Base-by-base conservation (phyloP, 1,140 invertebrate species). In the Rhopalosiphum maidis region DNA sequence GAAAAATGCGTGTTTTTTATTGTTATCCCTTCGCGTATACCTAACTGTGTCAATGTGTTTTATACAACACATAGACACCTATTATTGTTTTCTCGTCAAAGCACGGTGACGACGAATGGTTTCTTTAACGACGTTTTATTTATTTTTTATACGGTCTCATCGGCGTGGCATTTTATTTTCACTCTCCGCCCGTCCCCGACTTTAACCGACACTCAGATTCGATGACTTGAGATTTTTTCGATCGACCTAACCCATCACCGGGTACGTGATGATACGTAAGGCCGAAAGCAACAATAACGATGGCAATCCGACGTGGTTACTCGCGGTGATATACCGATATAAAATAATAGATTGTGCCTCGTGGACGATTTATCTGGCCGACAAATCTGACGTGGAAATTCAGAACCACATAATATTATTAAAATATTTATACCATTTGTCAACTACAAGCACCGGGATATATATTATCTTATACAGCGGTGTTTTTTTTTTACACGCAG, bases 391-490 rank as follows among this genome's bases (percentile, higher is more conserved):
- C 55, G 60, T 7, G 30, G 15, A n/a, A 77, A 77, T 77, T 77
- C 30, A n/a, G 60, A n/a, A n/a, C 30, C 60, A 77, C 60, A 77
- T 77, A 77, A 35, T 77, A 77, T 77, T 77, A 77, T 77, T 77
- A 77, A 77, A 77, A 77, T 77, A 77, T 77, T 68, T 77, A n/a
- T n/a, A 35, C 60, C 60, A 77, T 77, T 77, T 77, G n/a, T 77
- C 60, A 77, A 77, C 60, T 77, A 35, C 30, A 18, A 35, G 6
- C 60, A 15, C 15, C 4, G 15, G 5, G 15, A 77, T n/a, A 35
- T 77, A 68, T 68, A 68, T n/a, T 18, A 18, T n/a, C 15, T 35
- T 77, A 77, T 77, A 68, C 30, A 18, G n/a, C n/a, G 1, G 60
- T 18, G 60, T 77, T 18, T 77, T 77, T 68, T 48, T 15, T 51